Evolutionary conservation across 2,113 vertebrate genomes (phyloP).

Genomic region (Trichomycterus rosablanca): DNA sequence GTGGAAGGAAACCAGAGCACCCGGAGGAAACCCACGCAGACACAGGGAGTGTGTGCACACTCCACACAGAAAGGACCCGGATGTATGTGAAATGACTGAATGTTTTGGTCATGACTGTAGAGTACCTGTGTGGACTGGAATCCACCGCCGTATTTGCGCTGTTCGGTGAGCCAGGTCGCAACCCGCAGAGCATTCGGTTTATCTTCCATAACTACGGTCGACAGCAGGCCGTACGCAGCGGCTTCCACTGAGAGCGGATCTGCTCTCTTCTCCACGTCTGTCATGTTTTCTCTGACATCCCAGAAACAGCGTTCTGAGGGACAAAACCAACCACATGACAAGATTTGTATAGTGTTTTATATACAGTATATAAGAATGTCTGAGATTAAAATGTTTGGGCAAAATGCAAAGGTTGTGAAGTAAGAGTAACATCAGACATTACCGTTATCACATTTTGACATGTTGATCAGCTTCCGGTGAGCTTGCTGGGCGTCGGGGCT

Average conservation of each 20-base stretch:
- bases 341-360: too few species aligned
- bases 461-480: slow-evolving; percentile 30
- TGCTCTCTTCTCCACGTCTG: slow-evolving; percentile 9
- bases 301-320: slow-evolving; percentile 42
- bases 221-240: slow-evolving; percentile 47
- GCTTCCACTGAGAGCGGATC: slow-evolving; percentile 45
- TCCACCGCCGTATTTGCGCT: slow-evolving; percentile 48
- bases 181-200: neutral
- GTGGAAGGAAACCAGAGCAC: too few species aligned
- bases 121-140: slow-evolving; percentile 51
- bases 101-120: neutral
- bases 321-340: too few species aligned
- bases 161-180: slow-evolving; percentile 46
- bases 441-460: slow-evolving; percentile 38
- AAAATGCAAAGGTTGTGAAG: too few species aligned
- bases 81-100: too few species aligned
- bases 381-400: too few species aligned
- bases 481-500: neutral
- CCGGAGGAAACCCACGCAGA: too few species aligned
- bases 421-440: slow-evolving; percentile 1
- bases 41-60: too few species aligned
- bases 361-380: too few species aligned
- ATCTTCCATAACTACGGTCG: slow-evolving; percentile 25
- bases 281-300: slow-evolving; percentile 5
- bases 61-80: too few species aligned